Conservation (phyloP, 2,888 invertebrate species). For the Camptogramma bilineatum region DNA sequence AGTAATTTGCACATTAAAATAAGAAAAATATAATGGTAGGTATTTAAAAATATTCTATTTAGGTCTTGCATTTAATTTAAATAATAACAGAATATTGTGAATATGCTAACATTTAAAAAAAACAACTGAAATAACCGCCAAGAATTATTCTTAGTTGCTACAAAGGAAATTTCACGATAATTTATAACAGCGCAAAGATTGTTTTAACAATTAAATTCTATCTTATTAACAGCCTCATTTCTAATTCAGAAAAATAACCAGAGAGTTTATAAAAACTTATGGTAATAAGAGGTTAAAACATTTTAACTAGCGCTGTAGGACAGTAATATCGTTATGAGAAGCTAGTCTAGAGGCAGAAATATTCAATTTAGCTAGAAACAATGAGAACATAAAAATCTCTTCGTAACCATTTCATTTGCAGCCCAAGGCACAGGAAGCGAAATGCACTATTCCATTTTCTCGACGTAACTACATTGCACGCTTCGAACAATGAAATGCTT, state of each 20-base stretch:
- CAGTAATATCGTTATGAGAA: conserved; percentile 29
- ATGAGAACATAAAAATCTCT: conserved; percentile 65
- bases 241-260: conserved; percentile 9
- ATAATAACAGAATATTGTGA: too few species aligned
- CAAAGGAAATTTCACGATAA: not conserved
- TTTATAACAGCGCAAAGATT: not conserved
- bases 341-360: conserved; percentile 27
- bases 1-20: too few species aligned
- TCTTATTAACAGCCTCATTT: conserved; percentile 12
- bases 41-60: too few species aligned
- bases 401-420: conserved; percentile 73
- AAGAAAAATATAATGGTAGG: too few species aligned
- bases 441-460: conserved; percentile 80
- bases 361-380: conserved; percentile 53
- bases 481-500: conserved; percentile 83
- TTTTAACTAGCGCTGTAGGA: conserved; percentile 12
- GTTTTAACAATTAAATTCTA: conserved; percentile 8
- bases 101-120: not conserved
- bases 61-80: too few species aligned
- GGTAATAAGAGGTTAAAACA: conserved; percentile 16
- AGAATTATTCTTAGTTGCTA: not conserved
- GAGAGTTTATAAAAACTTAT: conserved; percentile 14
- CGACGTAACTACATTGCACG: conserved; percentile 74
- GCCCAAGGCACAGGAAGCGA: conserved; percentile 77
- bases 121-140: not conserved